These are phyloP conservation scores for Chaetops frenatus DNA, from an alignment of 2,113 vertebrate species.

Conservation along the genomic window DNA sequence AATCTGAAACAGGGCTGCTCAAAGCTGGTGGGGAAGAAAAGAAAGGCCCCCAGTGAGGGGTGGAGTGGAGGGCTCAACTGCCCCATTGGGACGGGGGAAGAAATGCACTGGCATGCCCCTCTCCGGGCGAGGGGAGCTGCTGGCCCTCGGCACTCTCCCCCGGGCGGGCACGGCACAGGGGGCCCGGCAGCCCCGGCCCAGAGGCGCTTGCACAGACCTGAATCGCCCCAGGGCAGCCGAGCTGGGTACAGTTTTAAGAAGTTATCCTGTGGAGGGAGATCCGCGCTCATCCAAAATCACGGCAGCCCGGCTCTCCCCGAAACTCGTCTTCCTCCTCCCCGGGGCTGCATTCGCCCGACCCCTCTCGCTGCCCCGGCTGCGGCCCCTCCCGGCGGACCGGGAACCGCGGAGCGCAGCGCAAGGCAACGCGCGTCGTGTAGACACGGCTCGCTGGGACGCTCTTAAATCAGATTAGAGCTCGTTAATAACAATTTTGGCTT, in stretches of 20 bases:
- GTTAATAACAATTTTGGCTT: conserved; percentile 63
- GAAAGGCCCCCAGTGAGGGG: conserved; percentile 66
- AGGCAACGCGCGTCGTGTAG: neutral
- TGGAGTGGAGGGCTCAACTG: conserved; percentile 55
- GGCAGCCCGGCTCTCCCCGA: neutral
- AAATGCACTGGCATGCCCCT: neutral
- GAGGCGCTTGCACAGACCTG: neutral
- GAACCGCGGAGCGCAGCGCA: neutral
- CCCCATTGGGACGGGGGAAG: conserved; percentile 18
- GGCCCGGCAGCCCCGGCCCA: neutral
- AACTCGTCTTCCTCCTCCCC: neutral
- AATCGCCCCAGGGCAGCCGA: neutral
- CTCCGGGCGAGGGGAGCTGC: neutral
- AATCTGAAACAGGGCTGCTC: conserved; percentile 83
- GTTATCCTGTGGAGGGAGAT: neutral
- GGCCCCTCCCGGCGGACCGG: too few relatives aligned
- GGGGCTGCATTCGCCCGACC: neutral
- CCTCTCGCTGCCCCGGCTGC: neutral
- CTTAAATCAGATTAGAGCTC: conserved; percentile 53
- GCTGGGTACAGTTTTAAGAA: neutral
- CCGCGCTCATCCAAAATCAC: neutral
- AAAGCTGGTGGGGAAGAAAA: conserved; percentile 79
- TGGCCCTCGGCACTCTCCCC: neutral
- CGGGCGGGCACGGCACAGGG: neutral
- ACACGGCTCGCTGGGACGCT: neutral